Percentiles rank a stretch among this genome's conserved stretches.
These are phyloP conservation scores for Drosophila varians DNA, from an alignment of 1,140 invertebrate species.

Conservation along the genomic window DNA sequence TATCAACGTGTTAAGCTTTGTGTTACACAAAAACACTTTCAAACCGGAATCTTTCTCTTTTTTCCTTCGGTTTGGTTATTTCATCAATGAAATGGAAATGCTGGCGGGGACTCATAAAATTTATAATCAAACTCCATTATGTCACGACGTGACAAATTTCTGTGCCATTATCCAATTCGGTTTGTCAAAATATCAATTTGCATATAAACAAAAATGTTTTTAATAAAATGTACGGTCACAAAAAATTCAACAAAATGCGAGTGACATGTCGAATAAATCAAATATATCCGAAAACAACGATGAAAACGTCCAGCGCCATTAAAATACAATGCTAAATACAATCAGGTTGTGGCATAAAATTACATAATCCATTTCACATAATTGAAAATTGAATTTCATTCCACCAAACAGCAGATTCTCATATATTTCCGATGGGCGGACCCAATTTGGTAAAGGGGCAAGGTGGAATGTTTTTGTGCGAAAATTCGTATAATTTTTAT, in stretches of 20 bases:
- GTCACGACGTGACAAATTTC: conserved; percentile 35
- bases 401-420: conserved; percentile 4
- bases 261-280: conserved; percentile 25
- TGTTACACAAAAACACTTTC: conserved; percentile 3
- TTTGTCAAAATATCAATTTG: conserved; percentile 58
- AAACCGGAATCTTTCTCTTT: conserved; percentile 17
- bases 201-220: conserved; percentile 22
- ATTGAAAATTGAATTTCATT: conserved; percentile 60
- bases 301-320: conserved; percentile 18
- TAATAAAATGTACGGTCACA: conserved; percentile 1
- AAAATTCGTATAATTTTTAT: conserved; percentile 44
- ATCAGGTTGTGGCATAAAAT: conserved; percentile 43
- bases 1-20: conserved; percentile 36
- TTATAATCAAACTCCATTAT: conserved; percentile 57
- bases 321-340: conserved; percentile 36
- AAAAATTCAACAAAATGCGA: conserved; percentile 17
- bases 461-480: conserved; percentile 21
- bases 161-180: background rate
- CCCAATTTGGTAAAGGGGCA: background rate
- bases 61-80: conserved; percentile 2
- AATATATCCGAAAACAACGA: conserved; percentile 20
- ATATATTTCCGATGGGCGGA: conserved; percentile 3
- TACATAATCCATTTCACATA: conserved; percentile 54
- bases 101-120: conserved; percentile 8
- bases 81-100: conserved; percentile 6